Base-by-base conservation (phyloP, 53 echinoderm and acorn worm genomes). In the Luidia sarsii region DNA sequence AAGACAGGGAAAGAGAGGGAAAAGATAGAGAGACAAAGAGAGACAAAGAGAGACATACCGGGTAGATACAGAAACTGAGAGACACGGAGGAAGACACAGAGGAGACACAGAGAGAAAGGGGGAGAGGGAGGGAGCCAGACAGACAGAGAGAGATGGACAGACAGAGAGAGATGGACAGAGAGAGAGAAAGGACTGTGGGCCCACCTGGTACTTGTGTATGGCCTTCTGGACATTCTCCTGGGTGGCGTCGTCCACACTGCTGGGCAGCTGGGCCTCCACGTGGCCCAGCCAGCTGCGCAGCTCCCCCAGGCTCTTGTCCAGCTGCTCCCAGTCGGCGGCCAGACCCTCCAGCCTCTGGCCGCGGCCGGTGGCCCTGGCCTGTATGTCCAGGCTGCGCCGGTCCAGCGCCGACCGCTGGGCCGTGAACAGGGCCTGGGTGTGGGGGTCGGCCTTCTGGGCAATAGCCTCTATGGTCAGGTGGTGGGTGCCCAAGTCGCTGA, bases 391-490 rank as follows among this genome's bases (percentile, higher is more conserved):
- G 85, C 91, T 99, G 33, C 91, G 87, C 61, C 82, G 89, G 71
- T 99, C 93, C 14, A 99, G 91, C 39, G 70, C 70, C 33, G 88
- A 71, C 60, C 89, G 83, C 29, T 93, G 87, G 57, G 87, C 59
- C 35, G 89, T 74, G 67, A 94, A 99, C 43, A 93, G 91, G 46
- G 87, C 87, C 67, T 94, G 93, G n/a, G 99, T 99, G 82, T 82
- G 85, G 20, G 89, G 81, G 72, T 99, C 99, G 5, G 99, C 93
- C 80, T 99, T 99, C 80, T 89, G 91, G 2, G 99, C 94, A 18
- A 99, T 93, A 82, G 99, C 91, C 39, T 99, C 99, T 25, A 99
- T 99, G 62, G 94, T 86, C 33, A 99, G 86, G 73, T 93, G 99
- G 66, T 99, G 99, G 46, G 89, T 93, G 75, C 94, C 99, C 56